Percentiles rank a stretch among this genome's conserved stretches.
phyloP scores from a whole-genome alignment of 2,113 vertebrate species.

The Oxyruncus cristatus region DNA sequence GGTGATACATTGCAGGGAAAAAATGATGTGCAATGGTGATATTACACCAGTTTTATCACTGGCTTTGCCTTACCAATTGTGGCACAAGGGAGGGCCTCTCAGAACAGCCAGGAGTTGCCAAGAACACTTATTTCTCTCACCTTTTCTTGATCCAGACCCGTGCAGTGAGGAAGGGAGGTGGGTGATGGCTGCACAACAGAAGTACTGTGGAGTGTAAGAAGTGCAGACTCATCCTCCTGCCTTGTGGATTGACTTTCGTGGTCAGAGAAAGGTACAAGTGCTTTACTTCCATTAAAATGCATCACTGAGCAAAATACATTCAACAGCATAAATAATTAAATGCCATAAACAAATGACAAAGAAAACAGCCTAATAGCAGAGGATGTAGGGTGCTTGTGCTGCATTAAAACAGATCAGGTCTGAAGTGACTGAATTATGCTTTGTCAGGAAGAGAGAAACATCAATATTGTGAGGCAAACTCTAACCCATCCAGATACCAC shows the following conservation, averaged over 20 bases:
- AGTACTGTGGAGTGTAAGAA: not conserved
- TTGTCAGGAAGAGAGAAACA: not conserved
- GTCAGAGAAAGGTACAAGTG: not conserved
- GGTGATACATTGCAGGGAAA: not conserved
- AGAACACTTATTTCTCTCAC: not conserved
- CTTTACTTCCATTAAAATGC: not conserved
- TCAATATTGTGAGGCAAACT: not conserved
- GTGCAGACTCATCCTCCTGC: not conserved
- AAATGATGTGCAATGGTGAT: accelerated
- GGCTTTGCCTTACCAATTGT: not conserved
- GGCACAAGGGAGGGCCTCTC: not conserved
- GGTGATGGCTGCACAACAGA: not conserved
- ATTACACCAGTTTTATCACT: not conserved
- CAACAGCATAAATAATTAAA: slow-evolving; percentile 39
- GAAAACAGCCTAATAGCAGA: slow-evolving; percentile 26
- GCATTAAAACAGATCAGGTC: slow-evolving; percentile 9
- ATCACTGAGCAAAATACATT: not conserved
- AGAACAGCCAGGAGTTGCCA: not conserved
- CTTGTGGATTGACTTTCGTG: not conserved
- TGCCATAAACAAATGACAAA: not conserved
- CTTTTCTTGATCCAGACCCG: not conserved
- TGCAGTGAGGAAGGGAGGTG: not conserved
- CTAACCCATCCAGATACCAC: not conserved
- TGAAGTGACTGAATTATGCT: not conserved
- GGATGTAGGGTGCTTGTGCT: not conserved